Base-by-base conservation (phyloP, 2,113 vertebrate genomes). In the Aldabrachelys gigantea region DNA sequence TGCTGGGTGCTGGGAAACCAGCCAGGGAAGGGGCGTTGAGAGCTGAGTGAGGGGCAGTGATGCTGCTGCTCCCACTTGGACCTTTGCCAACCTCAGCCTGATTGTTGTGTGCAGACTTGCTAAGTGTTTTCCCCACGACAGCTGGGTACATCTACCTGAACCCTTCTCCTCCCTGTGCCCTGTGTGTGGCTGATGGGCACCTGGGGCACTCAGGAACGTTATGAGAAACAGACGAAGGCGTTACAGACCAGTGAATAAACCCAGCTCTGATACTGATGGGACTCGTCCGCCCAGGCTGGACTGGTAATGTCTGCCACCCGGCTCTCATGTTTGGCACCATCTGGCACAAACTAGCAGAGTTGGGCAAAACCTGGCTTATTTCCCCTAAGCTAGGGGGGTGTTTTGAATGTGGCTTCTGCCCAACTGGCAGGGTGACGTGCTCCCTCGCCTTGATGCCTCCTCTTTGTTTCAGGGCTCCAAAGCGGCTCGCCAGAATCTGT, bases 401-500 rank as follows among this genome's bases (percentile, higher is more conserved):
- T 78, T 78, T 47, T 12, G 69, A 75, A 4, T 5, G 1, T 44
- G 72, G 38, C 21, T 6, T 10, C 72, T 13, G 21, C 41, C 35
- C 49, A 17, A 53, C 8, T 5, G 29, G 6, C 7, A 16, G 50
- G 35, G 25, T 44, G 52, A 57, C 0, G 7, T 57, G 38, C 56
- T 47, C 17, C 11, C 41, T 5, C 12, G 4, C 31, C 50, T 13
- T 49, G 29, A n/a, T 10, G 21, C 8, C 80, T 95, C 69, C 49
- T 78, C 22, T 96, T 95, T 87, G 29, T 94, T 95, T 78, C 94
- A 98, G 98, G 89, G 11, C 8, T 78, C 88, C 6, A 25, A 82
- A n/a, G 85, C 27, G 1, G 21, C 95, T 3, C 92, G 83, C 16
- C 98, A 94, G 29, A 98, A 94, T 47, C 98, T 99, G 4, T 99